A percentile compares a stretch with the other conserved stretches of the same genome.
These are phyloP conservation scores for Conops quadrifasciatus DNA, from an alignment of 2,888 invertebrate species.

Conservation along the genomic window DNA sequence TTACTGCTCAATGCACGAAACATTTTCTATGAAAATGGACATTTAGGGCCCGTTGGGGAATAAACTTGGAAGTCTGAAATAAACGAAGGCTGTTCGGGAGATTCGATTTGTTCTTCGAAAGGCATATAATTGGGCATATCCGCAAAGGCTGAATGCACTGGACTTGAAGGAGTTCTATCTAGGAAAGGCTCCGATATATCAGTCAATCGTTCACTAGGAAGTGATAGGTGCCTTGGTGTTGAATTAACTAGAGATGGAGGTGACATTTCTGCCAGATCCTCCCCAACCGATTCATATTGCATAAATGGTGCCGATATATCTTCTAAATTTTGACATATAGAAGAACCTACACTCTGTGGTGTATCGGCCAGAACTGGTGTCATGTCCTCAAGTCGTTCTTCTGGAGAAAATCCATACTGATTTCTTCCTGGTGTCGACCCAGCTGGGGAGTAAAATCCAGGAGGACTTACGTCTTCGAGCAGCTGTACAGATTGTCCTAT, in stretches of 20 bases:
- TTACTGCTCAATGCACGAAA: too few species aligned
- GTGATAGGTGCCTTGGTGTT: neutral
- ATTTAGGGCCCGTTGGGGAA: too few species aligned
- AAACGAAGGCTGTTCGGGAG: neutral
- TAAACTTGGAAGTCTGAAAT: too few species aligned
- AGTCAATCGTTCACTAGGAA: conserved; percentile 6
- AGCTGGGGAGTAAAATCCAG: too few species aligned
- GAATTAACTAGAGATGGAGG: neutral
- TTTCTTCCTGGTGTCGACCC: too few species aligned
- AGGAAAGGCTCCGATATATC: conserved; percentile 17
- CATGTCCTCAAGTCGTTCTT: conserved; percentile 5
- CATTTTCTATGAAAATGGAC: too few species aligned
- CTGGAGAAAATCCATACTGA: neutral
- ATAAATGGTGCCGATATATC: conserved; percentile 25
- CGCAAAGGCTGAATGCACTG: conserved; percentile 25
- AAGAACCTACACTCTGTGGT: neutral
- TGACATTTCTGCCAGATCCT: neutral
- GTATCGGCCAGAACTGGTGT: neutral
- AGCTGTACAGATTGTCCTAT: too few species aligned
- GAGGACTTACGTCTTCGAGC: too few species aligned
- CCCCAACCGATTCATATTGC: neutral
- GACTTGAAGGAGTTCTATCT: neutral
- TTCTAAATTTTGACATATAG: neutral
- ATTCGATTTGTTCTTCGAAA: conserved; percentile 38
- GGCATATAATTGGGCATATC: conserved; percentile 41